Evolutionary conservation across 2,797 vertebrate species (phyloP).

Genomic region (Manis pentadactyla): DNA sequence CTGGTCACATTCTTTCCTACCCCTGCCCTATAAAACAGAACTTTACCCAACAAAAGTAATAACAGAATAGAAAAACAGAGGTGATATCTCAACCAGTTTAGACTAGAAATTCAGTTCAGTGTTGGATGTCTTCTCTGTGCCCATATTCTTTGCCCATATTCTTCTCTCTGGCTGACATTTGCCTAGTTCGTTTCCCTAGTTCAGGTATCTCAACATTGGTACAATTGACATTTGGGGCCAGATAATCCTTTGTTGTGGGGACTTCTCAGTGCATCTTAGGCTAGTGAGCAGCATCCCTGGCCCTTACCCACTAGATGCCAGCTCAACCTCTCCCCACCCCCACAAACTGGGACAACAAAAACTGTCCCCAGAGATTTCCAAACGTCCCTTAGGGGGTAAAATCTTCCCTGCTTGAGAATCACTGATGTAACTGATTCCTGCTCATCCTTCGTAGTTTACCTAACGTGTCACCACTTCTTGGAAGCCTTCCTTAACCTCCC

Average conservation of each 20-base stretch:
- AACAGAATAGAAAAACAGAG: constrained; percentile 25
- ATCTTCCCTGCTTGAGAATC: not conserved
- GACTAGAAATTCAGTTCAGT: constrained; percentile 8
- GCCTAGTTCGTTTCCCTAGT: not conserved
- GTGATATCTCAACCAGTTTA: not conserved
- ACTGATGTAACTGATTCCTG: not conserved
- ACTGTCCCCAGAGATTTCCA: not conserved
- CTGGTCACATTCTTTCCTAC: constrained; percentile 47
- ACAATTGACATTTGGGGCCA: not conserved
- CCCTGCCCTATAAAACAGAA: constrained; percentile 29
- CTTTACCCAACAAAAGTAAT: constrained; percentile 33
- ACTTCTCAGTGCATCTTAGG: not conserved
- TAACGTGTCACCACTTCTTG: not conserved
- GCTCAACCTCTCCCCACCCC: not conserved
- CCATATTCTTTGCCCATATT: not conserved
- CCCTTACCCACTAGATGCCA: constrained; percentile 36
- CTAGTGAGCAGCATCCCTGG: not conserved
- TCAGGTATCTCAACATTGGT: not conserved
- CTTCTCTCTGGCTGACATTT: not conserved
- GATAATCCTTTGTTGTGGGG: not conserved
- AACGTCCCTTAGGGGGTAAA: not conserved
- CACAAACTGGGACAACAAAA: not conserved
- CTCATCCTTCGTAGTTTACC: not conserved
- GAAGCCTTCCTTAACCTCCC: not conserved
- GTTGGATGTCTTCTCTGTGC: not conserved